These are phyloP conservation scores for Sipha maydis DNA, from an alignment of 2,888 invertebrate species.

Conservation along the genomic window DNA sequence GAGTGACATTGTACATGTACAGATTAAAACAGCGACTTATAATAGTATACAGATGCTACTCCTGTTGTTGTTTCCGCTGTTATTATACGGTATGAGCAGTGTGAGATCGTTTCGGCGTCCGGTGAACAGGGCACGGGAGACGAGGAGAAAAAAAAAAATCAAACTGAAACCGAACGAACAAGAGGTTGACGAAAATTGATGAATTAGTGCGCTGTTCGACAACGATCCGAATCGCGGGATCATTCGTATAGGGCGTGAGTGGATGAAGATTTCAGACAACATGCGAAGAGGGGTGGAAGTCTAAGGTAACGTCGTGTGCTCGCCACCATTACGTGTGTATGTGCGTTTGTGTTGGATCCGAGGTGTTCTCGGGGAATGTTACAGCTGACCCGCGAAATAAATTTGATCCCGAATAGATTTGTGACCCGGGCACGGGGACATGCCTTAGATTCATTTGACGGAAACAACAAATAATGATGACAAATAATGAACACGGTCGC, in stretches of 20 bases:
- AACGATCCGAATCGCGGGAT: too few species aligned
- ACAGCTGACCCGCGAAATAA: conserved; percentile 18
- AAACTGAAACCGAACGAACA: too few species aligned
- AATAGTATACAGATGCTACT: too few species aligned
- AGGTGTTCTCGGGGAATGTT: background rate
- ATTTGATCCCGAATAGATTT: conserved; percentile 31
- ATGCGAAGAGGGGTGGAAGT: background rate
- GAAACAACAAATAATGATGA: conserved; percentile 48
- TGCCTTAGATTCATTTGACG: conserved; percentile 30
- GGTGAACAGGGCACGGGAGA: background rate
- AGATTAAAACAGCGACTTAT: too few species aligned
- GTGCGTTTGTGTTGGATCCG: too few species aligned
- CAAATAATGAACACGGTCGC: conserved; percentile 33
- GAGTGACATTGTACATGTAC: background rate
- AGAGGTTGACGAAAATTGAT: too few species aligned
- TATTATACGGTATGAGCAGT: too few species aligned
- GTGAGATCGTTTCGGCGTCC: too few species aligned
- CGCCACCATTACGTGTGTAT: too few species aligned
- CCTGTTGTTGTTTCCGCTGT: too few species aligned
- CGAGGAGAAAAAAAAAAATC: background rate
- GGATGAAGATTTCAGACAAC: background rate
- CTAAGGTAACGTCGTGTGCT: background rate
- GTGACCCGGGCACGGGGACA: background rate
- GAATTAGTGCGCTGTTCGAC: too few species aligned
- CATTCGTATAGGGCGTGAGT: background rate